Conservation (phyloP, 2,888 invertebrate species). For the Blera fallax region DNA sequence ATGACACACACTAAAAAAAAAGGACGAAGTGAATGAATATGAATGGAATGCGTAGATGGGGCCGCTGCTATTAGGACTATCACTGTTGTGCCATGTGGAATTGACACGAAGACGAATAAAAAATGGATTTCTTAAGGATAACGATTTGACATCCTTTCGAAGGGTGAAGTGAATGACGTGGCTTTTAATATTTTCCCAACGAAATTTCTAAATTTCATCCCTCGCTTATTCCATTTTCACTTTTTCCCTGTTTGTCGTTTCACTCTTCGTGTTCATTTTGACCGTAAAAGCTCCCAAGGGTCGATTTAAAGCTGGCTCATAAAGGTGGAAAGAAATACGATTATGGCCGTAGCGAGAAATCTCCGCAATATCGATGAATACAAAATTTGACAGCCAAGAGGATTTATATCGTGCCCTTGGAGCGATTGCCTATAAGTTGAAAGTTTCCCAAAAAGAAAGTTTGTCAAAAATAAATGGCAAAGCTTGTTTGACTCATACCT, state of each 20-base stretch:
- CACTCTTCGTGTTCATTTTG: conserved; percentile 44
- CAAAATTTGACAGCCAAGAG: conserved; percentile 74
- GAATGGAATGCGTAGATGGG: conserved; percentile 67
- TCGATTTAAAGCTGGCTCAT: conserved; percentile 53
- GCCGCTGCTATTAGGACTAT: conserved; percentile 66
- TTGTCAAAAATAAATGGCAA: conserved; percentile 27
- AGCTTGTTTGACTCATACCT: background rate
- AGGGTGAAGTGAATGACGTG: conserved; percentile 56
- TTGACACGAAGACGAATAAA: conserved; percentile 67
- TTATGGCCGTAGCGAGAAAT: conserved; percentile 72
- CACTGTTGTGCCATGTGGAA: conserved; percentile 67
- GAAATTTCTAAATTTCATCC: conserved; percentile 34
- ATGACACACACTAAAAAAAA: conserved; percentile 28
- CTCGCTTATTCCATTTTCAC: conserved; percentile 15
- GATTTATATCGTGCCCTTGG: conserved; percentile 72
- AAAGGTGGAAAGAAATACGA: conserved; percentile 70
- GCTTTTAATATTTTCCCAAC: conserved; percentile 58
- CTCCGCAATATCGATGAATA: conserved; percentile 75
- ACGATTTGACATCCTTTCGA: conserved; percentile 64
- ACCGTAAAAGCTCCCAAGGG: conserved; percentile 69
- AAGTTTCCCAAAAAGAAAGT: background rate
- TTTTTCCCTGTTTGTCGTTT: background rate
- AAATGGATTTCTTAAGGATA: conserved; percentile 68
- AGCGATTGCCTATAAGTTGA: conserved; percentile 19
- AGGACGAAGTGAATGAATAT: conserved; percentile 58